A percentile compares a stretch with the other conserved stretches of the same genome.
phyloP scores from a whole-genome alignment of 2,888 invertebrate species.

The Thecophora atra region DNA sequence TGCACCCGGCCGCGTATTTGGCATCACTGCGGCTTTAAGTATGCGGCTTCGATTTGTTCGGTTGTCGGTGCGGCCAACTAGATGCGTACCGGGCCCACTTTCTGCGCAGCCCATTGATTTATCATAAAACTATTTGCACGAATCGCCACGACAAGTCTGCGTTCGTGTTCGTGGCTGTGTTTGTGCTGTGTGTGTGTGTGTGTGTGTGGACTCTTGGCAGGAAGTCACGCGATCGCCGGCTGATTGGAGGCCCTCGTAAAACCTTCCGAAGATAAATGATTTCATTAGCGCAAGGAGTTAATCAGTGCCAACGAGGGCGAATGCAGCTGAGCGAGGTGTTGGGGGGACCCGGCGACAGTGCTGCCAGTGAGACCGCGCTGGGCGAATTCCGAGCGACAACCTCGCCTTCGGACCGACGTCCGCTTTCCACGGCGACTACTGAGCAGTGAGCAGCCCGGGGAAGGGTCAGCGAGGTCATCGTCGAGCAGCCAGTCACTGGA shows the following conservation, averaged over 20 bases:
- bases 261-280: slow-evolving; percentile 57
- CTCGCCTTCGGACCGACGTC: too few relatives aligned
- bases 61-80: slow-evolving; percentile 54
- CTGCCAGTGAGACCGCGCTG: too few relatives aligned
- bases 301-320: slow-evolving; percentile 57
- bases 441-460: too few relatives aligned
- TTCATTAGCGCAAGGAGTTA: slow-evolving; percentile 61
- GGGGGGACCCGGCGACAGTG: too few relatives aligned
- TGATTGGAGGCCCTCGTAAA: slow-evolving; percentile 3
- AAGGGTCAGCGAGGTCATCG: too few relatives aligned
- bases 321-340: too few relatives aligned
- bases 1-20: neutral
- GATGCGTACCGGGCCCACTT: neutral
- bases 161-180: slow-evolving; percentile 47
- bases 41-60: slow-evolving; percentile 66
- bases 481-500: too few relatives aligned
- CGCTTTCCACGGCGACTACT: too few relatives aligned
- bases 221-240: slow-evolving; percentile 56
- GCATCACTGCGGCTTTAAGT: slow-evolving; percentile 52
- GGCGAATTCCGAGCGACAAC: too few relatives aligned
- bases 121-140: slow-evolving; percentile 60
- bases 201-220: slow-evolving; percentile 47
- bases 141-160: slow-evolving; percentile 38
- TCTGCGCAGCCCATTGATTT: slow-evolving; percentile 50
- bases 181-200: too few relatives aligned